Base-by-base conservation (phyloP, 2,888 invertebrate species). In the Orthonychiurus folsomi region DNA sequence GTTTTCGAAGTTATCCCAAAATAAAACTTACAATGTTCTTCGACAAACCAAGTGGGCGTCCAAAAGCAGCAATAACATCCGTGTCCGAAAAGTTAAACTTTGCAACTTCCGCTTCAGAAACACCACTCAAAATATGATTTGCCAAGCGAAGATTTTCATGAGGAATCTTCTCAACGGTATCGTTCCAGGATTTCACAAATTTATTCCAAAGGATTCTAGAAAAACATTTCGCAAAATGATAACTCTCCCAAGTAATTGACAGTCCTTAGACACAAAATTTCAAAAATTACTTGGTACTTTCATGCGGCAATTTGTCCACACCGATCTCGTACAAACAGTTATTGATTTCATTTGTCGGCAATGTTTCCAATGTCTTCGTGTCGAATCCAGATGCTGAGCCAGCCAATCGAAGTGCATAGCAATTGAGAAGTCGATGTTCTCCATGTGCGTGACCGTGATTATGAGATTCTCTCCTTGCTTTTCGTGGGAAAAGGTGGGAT, bases 281-380 rank as follows among this genome's bases (percentile, higher is more conserved):
- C n/a, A n/a, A n/a, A n/a, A n/a, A n/a, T n/a, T n/a, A n/a, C 15
- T 63, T 37, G 5, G 68, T 61, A 60, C 67, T 58, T 1, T 69
- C 69, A 20, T 56, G 21, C 5, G 60, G 48, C 21, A 69, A 57
- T 1, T 64, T 66, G 9, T 69, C 69, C 15, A 56, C 48, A 0
- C 71, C 71, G 24, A 71, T 53, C 37, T 71, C 71, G 50, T 70
- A 70, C 23, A 71, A 48, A 24, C 71, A 71, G 28, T 67, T 61
- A 23, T 47, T 47, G 9, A 71, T 63, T 27, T 71, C 69, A 21
- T 55, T 62, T 3, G 62, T 59, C 15, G 59, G 55, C 3, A 71
- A 56, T 1, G 62, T 62, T 57, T 66, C 67, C 24, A 71, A 23
- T 52, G 66, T 65, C 23, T 65, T 67, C 23, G 63, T 64, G 18